Percentiles rank a stretch among this genome's conserved stretches.
phyloP scores from a whole-genome alignment of 2,797 vertebrate genomes.

The Botia almorhae region DNA sequence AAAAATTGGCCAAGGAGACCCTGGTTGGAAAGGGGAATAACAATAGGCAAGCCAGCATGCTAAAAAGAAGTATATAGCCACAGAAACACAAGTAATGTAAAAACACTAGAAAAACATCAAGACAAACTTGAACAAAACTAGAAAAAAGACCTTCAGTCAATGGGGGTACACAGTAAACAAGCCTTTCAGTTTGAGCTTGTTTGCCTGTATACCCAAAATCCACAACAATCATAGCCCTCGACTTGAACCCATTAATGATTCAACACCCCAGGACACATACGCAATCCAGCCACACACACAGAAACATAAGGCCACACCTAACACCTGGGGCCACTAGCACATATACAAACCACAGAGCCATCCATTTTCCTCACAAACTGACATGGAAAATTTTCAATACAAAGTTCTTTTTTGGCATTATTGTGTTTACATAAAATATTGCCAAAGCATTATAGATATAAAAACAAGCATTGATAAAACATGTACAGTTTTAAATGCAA shows the following conservation, averaged over 20 bases:
- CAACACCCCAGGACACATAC: background rate
- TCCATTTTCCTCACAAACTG: slow-evolving; percentile 37
- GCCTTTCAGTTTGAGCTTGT: background rate
- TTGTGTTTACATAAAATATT: no score
- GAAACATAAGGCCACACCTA: background rate
- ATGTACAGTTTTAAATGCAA: no score
- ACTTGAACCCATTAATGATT: slow-evolving; percentile 31
- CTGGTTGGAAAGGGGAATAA: background rate
- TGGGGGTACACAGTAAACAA: background rate
- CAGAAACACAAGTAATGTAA: background rate
- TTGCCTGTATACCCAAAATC: slow-evolving; percentile 14
- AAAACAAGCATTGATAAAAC: no score
- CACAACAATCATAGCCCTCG: slow-evolving; percentile 8
- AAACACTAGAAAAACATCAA: background rate
- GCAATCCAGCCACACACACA: background rate
- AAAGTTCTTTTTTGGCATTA: no score
- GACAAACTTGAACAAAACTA: background rate
- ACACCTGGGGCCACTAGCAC: slow-evolving; percentile 52
- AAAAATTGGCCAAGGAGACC: background rate
- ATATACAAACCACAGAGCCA: slow-evolving; percentile 37
- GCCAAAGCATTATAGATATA: no score
- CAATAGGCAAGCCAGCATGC: background rate
- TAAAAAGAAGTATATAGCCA: background rate
- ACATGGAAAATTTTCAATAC: background rate
- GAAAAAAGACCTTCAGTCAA: background rate